Base-by-base conservation (phyloP, 2,113 vertebrate species). In the Rhinichthys klamathensis region DNA sequence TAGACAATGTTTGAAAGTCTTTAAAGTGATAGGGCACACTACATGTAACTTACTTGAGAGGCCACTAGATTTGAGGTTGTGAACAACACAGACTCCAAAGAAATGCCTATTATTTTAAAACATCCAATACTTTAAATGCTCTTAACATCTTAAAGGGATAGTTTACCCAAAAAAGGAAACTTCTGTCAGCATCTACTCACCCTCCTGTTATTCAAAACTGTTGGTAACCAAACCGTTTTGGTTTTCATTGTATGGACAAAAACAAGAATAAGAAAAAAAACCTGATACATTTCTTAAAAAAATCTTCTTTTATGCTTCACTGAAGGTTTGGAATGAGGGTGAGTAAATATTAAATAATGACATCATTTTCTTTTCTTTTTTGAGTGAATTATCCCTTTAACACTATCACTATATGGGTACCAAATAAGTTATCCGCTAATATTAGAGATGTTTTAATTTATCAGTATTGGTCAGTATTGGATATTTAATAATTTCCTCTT, bases 1-100 rank as follows among this genome's bases (percentile, higher is more conserved):
- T 94, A 93, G 93, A 89, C 72, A 83, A 87, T 85, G 89, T 91
- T 87, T 88, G 76, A 88, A 88, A 82, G 72, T 82, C 86, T 89
- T 78, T 86, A 83, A 85, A 89, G 88, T 89, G 91, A 93, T 93
- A 85, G 90, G 87, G 82, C 60, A 44, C 32, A 10, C 11, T 76
- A 35, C 41, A 38, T 67, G 85, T 16, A 51, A 79, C 46, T 12
- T 38, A 38, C 35, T 38, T 85, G 58, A 78, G 46, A 85, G 46
- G 27, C 13, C 41, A 51, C 44, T 49, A 35, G 18, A 74, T 70
- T 27, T 83, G 27, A 10, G 27, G 8, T 85, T 51, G 51, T 25
- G 30, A 23, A 69, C 35, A 84, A 58, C 82, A 75, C 32, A 65
- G n/a, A 67, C 35, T 35, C 16, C 56, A 25, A 70, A 23, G n/a